Base-by-base conservation (phyloP, 2,113 vertebrate species). In the Sclerurus mexicanus region DNA sequence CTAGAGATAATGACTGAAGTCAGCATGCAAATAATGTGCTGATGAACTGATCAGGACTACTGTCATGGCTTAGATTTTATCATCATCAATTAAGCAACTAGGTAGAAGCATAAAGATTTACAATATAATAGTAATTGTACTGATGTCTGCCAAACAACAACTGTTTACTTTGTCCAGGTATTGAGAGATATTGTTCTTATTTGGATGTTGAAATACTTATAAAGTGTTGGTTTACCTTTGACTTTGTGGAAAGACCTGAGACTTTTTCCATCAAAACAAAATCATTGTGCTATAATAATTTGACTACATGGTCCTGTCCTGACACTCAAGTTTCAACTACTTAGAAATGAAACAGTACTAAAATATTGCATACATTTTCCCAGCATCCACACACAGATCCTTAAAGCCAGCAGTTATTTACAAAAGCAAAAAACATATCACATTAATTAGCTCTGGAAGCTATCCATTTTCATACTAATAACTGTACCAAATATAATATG, bases 321-420 rank as follows among this genome's bases (percentile, higher is more conserved):
- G 93, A 89, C 31, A 67, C 44, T 83, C 78, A 87, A 89, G 87
- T 66, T 52, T 78, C 82, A 91, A n/a, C 63, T 91, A 83, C 86
- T 97, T 96, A 95, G 85, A 97, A 93, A 89, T 66, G 21, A 97
- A 97, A 94, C 47, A 75, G 31, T 40, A 96, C 75, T 94, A 95
- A 94, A 87, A 89, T 93, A 59, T 22, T 95, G 24, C 64, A 69
- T 50, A 23, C 13, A 39, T 91, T 94, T 95, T 93, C 78, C 59
- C 72, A 80, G 56, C 85, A 96, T 95, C 91, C 83, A 93, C 81
- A 55, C 53, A 93, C 20, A 91, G 73, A 89, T 95, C 85, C 91
- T 95, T 96, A 96, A 89, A 97, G 90, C 81, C 83, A 93, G 66
- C 66, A 96, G 71, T 91, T 89, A 96, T 91, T 97, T 97, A 95